Percentiles rank a stretch among this genome's conserved stretches.
phyloP scores from a whole-genome alignment of 2,888 invertebrate species.

The Phaedon cochleariae region DNA sequence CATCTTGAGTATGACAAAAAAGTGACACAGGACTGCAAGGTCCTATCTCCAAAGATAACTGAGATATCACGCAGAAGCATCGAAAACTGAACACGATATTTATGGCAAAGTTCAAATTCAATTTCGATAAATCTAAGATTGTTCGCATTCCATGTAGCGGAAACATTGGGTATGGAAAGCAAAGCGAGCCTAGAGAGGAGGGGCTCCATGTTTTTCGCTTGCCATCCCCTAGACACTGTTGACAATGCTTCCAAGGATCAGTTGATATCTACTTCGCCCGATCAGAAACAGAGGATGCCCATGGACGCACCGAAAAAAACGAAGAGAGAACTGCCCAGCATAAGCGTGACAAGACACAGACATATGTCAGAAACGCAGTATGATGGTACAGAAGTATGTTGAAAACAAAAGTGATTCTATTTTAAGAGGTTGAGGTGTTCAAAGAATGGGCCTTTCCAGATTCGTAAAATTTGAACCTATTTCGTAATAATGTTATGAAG shows the following conservation, averaged over 20 bases:
- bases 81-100: too few relatives aligned
- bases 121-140: too few relatives aligned
- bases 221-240: slow-evolving; percentile 58
- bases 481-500: too few relatives aligned
- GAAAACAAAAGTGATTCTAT: neutral
- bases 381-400: slow-evolving; percentile 59
- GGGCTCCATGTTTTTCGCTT: slow-evolving; percentile 61
- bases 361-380: slow-evolving; percentile 62
- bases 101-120: too few relatives aligned
- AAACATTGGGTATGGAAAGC: slow-evolving; percentile 82
- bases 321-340: slow-evolving; percentile 48
- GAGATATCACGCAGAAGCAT: too few relatives aligned
- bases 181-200: slow-evolving; percentile 65
- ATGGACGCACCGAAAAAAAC: slow-evolving; percentile 27
- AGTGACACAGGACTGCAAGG: too few relatives aligned
- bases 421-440: too few relatives aligned
- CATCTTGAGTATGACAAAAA: too few relatives aligned
- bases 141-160: too few relatives aligned
- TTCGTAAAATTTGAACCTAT: too few relatives aligned
- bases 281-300: slow-evolving; percentile 44
- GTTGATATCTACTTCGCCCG: slow-evolving; percentile 63
- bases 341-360: slow-evolving; percentile 58
- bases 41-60: too few relatives aligned
- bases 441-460: too few relatives aligned
- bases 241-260: slow-evolving; percentile 49